These are phyloP conservation scores for Pteronotus mesoamericanus DNA, from an alignment of 2,797 vertebrate species.

Conservation along the genomic window DNA sequence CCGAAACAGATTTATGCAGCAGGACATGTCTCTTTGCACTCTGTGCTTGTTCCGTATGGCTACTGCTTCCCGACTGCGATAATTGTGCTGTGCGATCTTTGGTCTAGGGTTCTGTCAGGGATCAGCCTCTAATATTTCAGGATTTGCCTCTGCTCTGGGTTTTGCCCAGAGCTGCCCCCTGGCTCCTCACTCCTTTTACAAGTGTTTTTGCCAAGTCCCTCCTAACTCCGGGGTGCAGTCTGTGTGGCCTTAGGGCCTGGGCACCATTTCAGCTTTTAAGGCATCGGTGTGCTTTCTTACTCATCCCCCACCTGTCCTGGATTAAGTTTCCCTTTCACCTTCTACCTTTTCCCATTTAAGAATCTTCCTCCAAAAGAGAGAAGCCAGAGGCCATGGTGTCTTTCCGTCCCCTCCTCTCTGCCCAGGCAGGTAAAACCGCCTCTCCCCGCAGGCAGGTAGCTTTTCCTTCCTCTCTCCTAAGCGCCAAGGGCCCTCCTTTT, in stretches of 20 bases:
- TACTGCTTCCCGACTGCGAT: background rate
- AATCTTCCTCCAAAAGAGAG: background rate
- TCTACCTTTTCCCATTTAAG: background rate
- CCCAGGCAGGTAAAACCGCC: rapidly evolving
- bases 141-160: background rate
- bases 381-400: background rate
- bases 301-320: background rate
- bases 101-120: background rate
- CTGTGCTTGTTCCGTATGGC: background rate
- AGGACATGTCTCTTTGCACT: background rate
- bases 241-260: background rate
- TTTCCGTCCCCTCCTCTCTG: no score
- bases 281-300: background rate
- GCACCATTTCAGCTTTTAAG: background rate
- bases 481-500: background rate
- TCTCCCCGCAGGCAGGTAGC: no score
- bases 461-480: background rate
- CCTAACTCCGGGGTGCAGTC: background rate
- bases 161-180: background rate
- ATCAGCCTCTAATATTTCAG: background rate
- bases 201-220: background rate
- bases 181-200: background rate
- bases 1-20: background rate
- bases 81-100: background rate
- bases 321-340: background rate